phyloP scores from a whole-genome alignment of 2,113 vertebrate species.

The Bettongia penicillata region DNA sequence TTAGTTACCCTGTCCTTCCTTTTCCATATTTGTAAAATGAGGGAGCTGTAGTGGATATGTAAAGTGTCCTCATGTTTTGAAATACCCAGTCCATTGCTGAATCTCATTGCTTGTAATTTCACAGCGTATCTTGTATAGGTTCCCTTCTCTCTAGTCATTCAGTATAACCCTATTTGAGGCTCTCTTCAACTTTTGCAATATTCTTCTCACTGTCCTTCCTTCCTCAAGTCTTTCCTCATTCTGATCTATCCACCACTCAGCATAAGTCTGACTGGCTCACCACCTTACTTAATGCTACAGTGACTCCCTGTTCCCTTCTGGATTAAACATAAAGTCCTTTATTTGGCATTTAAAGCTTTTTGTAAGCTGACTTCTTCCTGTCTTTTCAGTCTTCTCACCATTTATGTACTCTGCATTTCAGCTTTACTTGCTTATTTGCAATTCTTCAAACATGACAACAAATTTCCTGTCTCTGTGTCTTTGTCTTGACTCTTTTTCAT shows the following conservation, averaged over 20 bases:
- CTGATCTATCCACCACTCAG: background rate
- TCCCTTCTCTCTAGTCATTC: background rate
- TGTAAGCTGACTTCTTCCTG: background rate
- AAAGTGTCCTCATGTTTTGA: background rate
- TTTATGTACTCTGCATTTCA: background rate
- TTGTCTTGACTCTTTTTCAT: background rate
- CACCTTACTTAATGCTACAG: background rate
- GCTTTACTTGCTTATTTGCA: background rate
- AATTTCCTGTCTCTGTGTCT: background rate
- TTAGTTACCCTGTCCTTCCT: background rate
- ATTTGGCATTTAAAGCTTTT: no score
- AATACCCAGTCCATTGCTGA: background rate
- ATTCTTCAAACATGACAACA: background rate
- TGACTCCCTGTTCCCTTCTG: background rate
- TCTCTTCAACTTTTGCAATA: background rate
- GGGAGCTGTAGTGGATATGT: background rate
- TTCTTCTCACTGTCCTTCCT: background rate
- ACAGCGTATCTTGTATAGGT: background rate
- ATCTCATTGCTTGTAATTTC: background rate
- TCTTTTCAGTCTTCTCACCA: background rate
- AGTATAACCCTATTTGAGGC: background rate
- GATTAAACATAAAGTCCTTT: background rate
- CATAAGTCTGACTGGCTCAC: background rate
- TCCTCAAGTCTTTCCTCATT: background rate
- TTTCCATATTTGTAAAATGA: background rate